Conservation (phyloP, 2,797 vertebrate genomes). For the Cottoperca gobio region DNA sequence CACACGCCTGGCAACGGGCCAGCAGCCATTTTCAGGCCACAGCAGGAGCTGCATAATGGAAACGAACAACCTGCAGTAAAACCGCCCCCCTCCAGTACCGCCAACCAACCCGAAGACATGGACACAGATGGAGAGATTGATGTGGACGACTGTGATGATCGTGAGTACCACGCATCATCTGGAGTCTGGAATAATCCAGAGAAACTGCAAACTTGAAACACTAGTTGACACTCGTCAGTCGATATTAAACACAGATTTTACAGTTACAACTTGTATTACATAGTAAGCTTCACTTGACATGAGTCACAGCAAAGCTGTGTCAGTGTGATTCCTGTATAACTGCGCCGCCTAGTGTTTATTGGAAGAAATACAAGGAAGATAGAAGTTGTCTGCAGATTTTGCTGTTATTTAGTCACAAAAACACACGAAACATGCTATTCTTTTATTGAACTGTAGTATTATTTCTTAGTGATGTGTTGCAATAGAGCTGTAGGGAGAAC, state of each 20-base stretch:
- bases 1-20: constrained; percentile 79
- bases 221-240: constrained; percentile 5
- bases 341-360: constrained; percentile 66
- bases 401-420: background rate
- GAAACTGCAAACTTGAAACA: constrained; percentile 2
- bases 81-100: constrained; percentile 40
- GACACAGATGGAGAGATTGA: constrained; percentile 96
- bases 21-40: constrained; percentile 72
- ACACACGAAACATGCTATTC: background rate
- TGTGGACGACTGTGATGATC: constrained; percentile 93
- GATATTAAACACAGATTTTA: constrained; percentile 20
- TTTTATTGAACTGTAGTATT: background rate
- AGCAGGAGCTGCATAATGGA: constrained; percentile 85
- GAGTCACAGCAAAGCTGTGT: constrained; percentile 11
- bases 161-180: constrained; percentile 81
- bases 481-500: background rate
- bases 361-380: constrained; percentile 26
- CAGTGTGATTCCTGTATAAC: constrained; percentile 44
- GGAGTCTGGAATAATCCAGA: background rate
- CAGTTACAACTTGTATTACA: constrained; percentile 42
- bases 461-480: background rate
- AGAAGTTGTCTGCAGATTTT: background rate
- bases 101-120: constrained; percentile 83
- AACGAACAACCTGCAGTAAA: constrained; percentile 74
- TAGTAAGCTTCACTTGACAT: constrained; percentile 25